Conservation (phyloP, 2,797 vertebrate species). For the Tiaroga cobitis region DNA sequence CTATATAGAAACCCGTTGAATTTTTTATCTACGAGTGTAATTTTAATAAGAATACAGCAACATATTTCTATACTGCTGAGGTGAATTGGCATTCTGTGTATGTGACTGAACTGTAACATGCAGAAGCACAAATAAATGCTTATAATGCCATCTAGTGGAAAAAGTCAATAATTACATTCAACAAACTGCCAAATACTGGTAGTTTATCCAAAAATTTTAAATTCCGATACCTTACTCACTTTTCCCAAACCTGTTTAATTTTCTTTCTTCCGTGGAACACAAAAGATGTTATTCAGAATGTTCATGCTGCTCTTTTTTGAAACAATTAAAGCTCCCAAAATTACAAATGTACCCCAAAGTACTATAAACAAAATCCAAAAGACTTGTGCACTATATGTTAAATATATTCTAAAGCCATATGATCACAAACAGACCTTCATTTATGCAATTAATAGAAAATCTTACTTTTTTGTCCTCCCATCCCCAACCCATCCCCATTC, state of each 20-base stretch:
- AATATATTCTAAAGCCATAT: neutral
- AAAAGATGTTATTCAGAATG: neutral
- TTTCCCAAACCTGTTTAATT: neutral
- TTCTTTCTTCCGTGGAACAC: neutral
- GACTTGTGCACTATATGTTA: neutral
- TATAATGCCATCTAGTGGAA: slow-evolving; percentile 35
- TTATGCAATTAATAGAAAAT: neutral
- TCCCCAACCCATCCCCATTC: neutral
- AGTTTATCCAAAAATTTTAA: neutral
- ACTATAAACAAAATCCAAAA: neutral
- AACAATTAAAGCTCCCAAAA: neutral
- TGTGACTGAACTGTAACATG: neutral
- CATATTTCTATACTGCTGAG: neutral
- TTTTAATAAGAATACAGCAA: neutral
- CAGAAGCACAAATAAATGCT: neutral
- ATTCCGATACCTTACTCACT: neutral
- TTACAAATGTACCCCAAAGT: neutral
- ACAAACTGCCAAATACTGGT: neutral
- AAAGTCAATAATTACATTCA: neutral
- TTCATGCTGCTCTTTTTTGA: neutral
- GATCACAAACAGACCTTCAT: neutral
- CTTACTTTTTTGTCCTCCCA: neutral
- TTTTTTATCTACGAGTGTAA: neutral
- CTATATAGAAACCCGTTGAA: neutral
- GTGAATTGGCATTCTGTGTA: neutral